Evolutionary conservation across 1,140 invertebrate genomes (phyloP).

Genomic region (Arion vulgaris): DNA sequence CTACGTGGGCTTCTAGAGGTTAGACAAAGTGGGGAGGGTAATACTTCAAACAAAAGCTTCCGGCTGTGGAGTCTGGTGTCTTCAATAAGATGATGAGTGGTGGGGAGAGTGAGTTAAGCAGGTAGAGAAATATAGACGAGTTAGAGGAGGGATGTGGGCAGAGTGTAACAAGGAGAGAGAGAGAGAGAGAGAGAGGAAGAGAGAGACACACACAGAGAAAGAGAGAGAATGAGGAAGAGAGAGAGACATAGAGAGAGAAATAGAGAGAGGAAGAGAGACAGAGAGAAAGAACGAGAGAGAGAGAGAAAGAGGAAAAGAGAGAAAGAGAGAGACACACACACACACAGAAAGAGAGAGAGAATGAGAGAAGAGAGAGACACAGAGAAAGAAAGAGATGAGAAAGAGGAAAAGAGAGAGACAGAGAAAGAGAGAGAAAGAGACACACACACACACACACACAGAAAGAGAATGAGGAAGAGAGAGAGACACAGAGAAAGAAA

Average conservation of each 20-base stretch:
- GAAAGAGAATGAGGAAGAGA: not conserved
- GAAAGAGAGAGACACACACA: not conserved
- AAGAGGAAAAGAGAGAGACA: not conserved
- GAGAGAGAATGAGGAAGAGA: too few species aligned
- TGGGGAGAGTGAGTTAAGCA: not conserved
- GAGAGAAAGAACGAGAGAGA: not conserved
- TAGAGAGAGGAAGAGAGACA: too few species aligned
- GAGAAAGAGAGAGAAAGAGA: too few species aligned
- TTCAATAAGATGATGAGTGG: not conserved
- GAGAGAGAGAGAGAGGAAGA: not conserved
- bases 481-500: not conserved
- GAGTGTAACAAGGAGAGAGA: not conserved
- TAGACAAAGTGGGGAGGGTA: not conserved
- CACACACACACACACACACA: not conserved
- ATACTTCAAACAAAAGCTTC: not conserved
- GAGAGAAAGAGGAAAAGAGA: not conserved
- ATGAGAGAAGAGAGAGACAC: too few species aligned
- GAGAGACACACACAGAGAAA: too few species aligned
- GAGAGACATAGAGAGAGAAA: too few species aligned
- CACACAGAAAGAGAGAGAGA: too few species aligned
- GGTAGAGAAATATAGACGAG: not conserved
- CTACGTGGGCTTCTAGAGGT: not conserved
- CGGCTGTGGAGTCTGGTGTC: not conserved
- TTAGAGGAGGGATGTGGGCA: not conserved
- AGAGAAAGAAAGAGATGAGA: too few species aligned